phyloP scores from a whole-genome alignment of 2,113 vertebrate species.

The Oxyruncus cristatus region DNA sequence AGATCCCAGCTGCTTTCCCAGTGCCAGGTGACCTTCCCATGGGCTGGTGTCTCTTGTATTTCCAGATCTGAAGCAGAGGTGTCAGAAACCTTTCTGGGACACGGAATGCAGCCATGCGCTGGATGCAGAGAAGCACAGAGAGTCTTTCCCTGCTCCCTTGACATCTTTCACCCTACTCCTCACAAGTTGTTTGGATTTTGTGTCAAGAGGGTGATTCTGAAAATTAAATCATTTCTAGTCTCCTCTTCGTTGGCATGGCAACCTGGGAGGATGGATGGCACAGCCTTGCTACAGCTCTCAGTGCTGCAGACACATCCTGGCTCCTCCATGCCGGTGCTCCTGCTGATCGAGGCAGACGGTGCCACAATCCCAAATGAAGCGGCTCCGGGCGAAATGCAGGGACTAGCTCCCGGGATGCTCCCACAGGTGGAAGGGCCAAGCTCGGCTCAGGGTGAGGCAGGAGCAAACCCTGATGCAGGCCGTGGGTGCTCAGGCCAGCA shows the following conservation, averaged over 20 bases:
- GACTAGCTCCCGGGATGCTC: neutral
- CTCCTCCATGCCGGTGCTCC: neutral
- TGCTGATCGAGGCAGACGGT: neutral
- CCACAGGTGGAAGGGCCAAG: accelerated
- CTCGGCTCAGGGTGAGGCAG: neutral
- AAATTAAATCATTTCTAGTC: constrained; percentile 52
- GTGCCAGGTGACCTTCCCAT: neutral
- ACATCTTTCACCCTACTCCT: constrained; percentile 17
- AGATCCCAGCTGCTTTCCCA: neutral
- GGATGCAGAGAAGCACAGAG: neutral
- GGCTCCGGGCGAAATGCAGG: accelerated
- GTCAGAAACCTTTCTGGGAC: neutral
- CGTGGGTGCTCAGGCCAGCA: neutral
- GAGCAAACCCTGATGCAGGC: neutral
- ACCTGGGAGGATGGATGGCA: constrained; percentile 44
- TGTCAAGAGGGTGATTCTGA: constrained; percentile 63
- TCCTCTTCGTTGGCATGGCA: constrained; percentile 53
- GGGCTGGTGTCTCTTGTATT: neutral
- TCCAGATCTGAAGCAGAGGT: neutral
- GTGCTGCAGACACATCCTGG: neutral
- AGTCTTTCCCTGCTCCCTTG: constrained; percentile 15
- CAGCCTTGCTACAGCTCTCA: constrained; percentile 6
- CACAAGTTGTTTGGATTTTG: constrained; percentile 31
- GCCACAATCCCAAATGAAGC: neutral
- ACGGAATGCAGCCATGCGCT: accelerated